phyloP scores from a whole-genome alignment of 2,797 vertebrate species.

The Chaetophractus vellerosus region DNA sequence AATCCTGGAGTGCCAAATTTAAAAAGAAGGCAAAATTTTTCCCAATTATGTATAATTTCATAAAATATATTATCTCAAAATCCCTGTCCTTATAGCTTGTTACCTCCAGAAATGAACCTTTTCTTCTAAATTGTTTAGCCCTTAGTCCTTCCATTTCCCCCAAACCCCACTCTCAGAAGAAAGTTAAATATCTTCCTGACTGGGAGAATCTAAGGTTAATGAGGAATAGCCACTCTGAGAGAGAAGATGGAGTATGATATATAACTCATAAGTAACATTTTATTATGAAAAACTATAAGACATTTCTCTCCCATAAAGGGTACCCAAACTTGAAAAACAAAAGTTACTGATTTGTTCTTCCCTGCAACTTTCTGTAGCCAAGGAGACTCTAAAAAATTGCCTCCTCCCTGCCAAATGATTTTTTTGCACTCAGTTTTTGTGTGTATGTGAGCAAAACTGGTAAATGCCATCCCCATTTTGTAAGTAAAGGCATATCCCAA shows the following conservation, averaged over 20 bases:
- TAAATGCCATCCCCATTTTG: no score
- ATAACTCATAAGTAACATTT: conserved; percentile 12
- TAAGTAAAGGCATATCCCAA: no score
- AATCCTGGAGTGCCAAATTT: no score
- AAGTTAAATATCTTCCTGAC: neutral
- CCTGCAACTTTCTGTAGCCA: no score
- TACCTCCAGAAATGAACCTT: neutral
- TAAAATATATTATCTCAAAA: conserved; percentile 6
- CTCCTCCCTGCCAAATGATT: no score
- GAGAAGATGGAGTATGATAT: neutral
- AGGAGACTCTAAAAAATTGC: no score
- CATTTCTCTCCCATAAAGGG: neutral
- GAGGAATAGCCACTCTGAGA: neutral
- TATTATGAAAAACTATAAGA: neutral
- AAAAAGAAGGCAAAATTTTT: neutral
- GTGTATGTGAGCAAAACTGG: no score
- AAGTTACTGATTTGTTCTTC: no score
- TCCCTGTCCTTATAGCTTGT: neutral
- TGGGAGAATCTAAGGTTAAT: neutral
- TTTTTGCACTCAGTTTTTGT: no score
- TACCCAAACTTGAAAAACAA: neutral
- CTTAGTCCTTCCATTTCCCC: neutral
- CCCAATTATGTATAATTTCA: neutral
- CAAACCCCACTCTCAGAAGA: neutral
- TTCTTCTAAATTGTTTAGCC: conserved; percentile 23